phyloP scores from a whole-genome alignment of 2,797 vertebrate species.

The Pangasius mekongensis region DNA sequence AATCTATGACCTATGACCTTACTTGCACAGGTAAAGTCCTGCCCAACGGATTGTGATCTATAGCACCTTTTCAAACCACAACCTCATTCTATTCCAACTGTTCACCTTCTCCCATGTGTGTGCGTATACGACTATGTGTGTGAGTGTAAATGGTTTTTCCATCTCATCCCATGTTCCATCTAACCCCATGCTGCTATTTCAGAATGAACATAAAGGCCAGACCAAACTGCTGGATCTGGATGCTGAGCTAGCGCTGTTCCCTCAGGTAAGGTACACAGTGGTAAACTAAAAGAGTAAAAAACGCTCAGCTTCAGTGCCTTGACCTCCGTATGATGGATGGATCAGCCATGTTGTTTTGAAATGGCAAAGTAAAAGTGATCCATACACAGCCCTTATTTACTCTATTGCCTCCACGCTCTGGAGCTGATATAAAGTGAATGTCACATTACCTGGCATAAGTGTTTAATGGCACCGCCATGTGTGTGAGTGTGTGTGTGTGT shows the following conservation, averaged over 20 bases:
- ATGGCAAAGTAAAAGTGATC: conserved; percentile 8
- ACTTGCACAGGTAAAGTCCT: conserved; percentile 34
- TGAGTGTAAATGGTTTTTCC: conserved; percentile 13
- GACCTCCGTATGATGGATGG: neutral
- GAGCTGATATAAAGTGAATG: neutral
- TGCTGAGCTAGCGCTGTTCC: conserved; percentile 59
- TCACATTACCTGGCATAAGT: neutral
- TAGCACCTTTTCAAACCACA: conserved; percentile 18
- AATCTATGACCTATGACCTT: neutral
- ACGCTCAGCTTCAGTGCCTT: neutral
- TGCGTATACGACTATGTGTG: conserved; percentile 1
- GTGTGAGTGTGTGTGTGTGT: conserved; percentile 7
- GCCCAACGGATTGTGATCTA: neutral
- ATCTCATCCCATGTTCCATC: conserved; percentile 58
- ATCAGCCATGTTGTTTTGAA: conserved; percentile 21
- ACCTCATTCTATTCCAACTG: conserved; percentile 13
- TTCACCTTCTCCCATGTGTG: conserved; percentile 7
- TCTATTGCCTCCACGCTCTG: neutral
- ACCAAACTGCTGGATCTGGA: conserved; percentile 56
- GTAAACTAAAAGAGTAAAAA: conserved; percentile 1
- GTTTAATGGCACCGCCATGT: neutral
- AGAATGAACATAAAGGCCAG: conserved; percentile 82
- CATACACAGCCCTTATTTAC: neutral
- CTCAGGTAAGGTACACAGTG: conserved; percentile 71
- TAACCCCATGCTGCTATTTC: conserved; percentile 77